A percentile compares a stretch with the other conserved stretches of the same genome.
phyloP scores from a whole-genome alignment of 2,797 vertebrate genomes.

The Tragelaphus oryx region DNA sequence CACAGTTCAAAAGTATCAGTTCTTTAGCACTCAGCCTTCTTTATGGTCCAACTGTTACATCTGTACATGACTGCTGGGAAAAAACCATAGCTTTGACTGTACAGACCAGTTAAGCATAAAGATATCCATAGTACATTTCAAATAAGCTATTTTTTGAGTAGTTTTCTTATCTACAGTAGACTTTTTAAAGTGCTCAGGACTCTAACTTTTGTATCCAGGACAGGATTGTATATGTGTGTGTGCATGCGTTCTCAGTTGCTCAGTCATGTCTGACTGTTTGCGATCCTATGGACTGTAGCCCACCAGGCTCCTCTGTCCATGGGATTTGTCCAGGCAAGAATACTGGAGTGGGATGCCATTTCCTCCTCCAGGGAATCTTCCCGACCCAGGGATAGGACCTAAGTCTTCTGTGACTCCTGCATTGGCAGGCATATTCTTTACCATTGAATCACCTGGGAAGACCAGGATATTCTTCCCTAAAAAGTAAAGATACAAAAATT shows the following conservation, averaged over 20 bases:
- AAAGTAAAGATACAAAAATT: not conserved
- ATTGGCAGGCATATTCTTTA: not conserved
- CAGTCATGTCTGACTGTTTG: not conserved
- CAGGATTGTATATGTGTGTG: not conserved
- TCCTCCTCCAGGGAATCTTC: not conserved
- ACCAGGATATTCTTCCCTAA: not conserved
- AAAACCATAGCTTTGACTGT: not conserved
- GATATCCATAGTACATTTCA: not conserved
- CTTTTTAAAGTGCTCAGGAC: not conserved
- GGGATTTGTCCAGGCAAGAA: not conserved
- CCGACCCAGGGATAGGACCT: not conserved
- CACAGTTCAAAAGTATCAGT: not conserved
- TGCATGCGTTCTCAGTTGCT: not conserved
- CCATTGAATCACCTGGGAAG: not conserved
- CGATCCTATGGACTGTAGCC: rapidly evolving
- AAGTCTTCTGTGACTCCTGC: not conserved
- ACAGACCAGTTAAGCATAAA: not conserved
- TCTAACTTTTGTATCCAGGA: not conserved
- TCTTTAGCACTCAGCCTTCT: not conserved
- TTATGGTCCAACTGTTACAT: not conserved
- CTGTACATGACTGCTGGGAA: not conserved
- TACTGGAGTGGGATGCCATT: not conserved
- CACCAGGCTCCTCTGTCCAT: not conserved
- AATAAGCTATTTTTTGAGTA: not conserved
- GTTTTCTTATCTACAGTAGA: not conserved